phyloP scores from a whole-genome alignment of 2,113 vertebrate species.

The Gadus macrocephalus region DNA sequence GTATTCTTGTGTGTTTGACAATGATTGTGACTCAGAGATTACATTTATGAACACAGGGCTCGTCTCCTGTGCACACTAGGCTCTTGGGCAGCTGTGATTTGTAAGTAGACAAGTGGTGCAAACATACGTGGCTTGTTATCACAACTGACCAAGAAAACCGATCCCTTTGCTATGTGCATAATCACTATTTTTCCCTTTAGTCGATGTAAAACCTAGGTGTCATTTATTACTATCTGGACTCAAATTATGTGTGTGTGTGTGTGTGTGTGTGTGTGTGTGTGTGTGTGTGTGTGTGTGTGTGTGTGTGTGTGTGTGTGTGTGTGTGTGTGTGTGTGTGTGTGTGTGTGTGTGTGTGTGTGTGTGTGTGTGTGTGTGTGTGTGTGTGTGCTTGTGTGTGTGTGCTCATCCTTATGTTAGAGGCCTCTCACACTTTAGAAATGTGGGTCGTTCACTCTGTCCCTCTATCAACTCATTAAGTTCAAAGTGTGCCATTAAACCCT shows the following conservation, averaged over 20 bases:
- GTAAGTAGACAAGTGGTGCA: too few species aligned
- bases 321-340: not conserved
- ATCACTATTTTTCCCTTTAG: too few species aligned
- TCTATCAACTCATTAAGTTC: conserved; percentile 24
- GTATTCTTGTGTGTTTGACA: too few species aligned
- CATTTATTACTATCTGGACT: too few species aligned
- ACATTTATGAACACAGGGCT: too few species aligned
- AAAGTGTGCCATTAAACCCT: conserved; percentile 47
- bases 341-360: conserved; percentile 1
- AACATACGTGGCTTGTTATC: too few species aligned
- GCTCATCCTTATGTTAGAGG: not conserved
- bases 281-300: not conserved
- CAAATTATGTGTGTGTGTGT: not conserved
- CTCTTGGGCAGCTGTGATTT: too few species aligned
- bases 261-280: not conserved
- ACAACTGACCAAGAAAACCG: too few species aligned
- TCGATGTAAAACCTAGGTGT: too few species aligned
- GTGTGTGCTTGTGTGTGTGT: not conserved
- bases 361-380: not conserved
- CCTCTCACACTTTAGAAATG: conserved; percentile 17
- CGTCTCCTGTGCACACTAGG: too few species aligned
- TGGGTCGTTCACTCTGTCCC: conserved; percentile 5
- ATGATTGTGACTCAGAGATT: too few species aligned
- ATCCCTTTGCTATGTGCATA: too few species aligned
- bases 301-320: not conserved